phyloP scores from a whole-genome alignment of 2,888 invertebrate genomes.

The Drosophila quasianomalipes region DNA sequence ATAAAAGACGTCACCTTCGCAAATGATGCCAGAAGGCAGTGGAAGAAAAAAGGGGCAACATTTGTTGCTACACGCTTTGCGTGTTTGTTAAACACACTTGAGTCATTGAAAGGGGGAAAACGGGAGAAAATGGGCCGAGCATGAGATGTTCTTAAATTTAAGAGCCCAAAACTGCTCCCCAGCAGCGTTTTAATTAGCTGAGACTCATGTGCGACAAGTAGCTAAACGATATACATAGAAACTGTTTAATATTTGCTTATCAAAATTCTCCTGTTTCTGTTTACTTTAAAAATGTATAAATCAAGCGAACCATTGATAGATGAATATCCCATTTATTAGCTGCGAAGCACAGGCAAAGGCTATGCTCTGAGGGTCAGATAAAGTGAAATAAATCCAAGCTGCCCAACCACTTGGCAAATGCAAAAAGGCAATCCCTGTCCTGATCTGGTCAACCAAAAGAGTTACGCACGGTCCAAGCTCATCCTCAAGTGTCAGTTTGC shows the following conservation, averaged over 20 bases:
- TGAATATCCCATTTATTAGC: slow-evolving; percentile 54
- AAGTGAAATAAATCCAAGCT: slow-evolving; percentile 43
- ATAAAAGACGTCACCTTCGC: slow-evolving; percentile 80
- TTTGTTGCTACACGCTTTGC: slow-evolving; percentile 37
- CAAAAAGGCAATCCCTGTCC: slow-evolving; percentile 41
- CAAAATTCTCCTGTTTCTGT: slow-evolving; percentile 33
- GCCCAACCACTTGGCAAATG: slow-evolving; percentile 66
- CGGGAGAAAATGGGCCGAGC: slow-evolving; percentile 5
- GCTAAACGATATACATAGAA: slow-evolving; percentile 6
- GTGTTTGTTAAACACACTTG: slow-evolving; percentile 56
- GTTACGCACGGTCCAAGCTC: slow-evolving; percentile 57
- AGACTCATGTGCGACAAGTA: slow-evolving; percentile 3
- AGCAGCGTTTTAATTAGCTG: slow-evolving; percentile 70
- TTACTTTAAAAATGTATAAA: slow-evolving; percentile 46
- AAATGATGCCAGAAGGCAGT: slow-evolving; percentile 48
- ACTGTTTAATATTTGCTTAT: slow-evolving; percentile 16
- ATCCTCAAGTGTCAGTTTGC: slow-evolving; percentile 70
- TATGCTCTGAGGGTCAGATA: slow-evolving; percentile 17
- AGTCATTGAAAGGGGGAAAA: slow-evolving; percentile 22
- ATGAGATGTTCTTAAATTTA: slow-evolving; percentile 50
- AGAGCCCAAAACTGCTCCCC: slow-evolving; percentile 61
- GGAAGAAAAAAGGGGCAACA: slow-evolving; percentile 40
- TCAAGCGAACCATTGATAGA: slow-evolving; percentile 55
- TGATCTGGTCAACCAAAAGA: slow-evolving; percentile 55
- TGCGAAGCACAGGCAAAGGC: not conserved